A percentile compares a stretch with the other conserved stretches of the same genome.
phyloP scores from a whole-genome alignment of 1,140 invertebrate genomes.

The Adoxophyes honmai region DNA sequence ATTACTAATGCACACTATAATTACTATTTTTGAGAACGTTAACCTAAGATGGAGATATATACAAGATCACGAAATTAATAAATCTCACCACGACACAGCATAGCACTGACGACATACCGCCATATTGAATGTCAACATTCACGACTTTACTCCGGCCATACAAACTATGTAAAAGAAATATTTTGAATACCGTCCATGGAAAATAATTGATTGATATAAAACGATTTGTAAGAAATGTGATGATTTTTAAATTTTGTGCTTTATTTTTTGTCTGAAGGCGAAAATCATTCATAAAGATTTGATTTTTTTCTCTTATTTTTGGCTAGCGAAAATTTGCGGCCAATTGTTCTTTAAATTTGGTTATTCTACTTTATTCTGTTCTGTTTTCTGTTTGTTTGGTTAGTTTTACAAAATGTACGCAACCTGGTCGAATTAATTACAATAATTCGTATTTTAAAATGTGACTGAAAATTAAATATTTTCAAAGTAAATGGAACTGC shows the following conservation, averaged over 20 bases:
- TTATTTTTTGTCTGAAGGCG: conserved; percentile 63
- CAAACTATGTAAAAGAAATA: conserved; percentile 37
- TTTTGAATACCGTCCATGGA: conserved; percentile 12
- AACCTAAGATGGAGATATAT: conserved; percentile 39
- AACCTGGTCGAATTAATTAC: too few relatives aligned
- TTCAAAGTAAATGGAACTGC: too few relatives aligned
- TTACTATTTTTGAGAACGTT: conserved; percentile 25
- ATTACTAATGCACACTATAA: conserved; percentile 21
- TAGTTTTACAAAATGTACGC: too few relatives aligned
- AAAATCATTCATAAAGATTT: conserved; percentile 53
- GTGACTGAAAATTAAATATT: too few relatives aligned
- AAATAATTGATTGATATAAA: conserved; percentile 16
- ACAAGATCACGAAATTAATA: conserved; percentile 57
- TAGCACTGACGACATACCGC: conserved; percentile 96
- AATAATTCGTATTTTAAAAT: too few relatives aligned
- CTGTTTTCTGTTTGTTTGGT: neutral
- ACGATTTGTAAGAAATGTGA: conserved; percentile 13
- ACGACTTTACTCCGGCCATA: conserved; percentile 55
- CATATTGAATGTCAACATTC: conserved; percentile 85
- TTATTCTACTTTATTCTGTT: too few relatives aligned
- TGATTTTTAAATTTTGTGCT: conserved; percentile 46
- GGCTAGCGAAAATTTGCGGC: conserved; percentile 3
- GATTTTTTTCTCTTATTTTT: conserved; percentile 43
- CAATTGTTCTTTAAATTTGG: neutral
- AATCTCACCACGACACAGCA: conserved; percentile 91